These are phyloP conservation scores for Hyaena hyaena DNA, from an alignment of 2,113 vertebrate genomes.

Conservation along the genomic window DNA sequence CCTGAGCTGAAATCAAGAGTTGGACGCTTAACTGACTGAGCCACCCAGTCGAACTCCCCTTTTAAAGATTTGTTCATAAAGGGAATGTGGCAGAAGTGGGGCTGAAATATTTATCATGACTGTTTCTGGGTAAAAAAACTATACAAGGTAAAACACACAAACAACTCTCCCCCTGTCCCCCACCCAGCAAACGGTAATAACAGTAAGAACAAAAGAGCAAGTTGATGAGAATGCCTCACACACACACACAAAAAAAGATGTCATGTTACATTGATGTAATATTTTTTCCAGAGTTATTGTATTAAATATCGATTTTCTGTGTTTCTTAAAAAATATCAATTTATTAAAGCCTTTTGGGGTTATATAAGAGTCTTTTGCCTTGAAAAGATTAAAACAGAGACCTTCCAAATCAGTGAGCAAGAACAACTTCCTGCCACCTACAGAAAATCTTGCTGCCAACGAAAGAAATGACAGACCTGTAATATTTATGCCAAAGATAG, in stretches of 20 bases:
- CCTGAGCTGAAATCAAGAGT: too few species aligned
- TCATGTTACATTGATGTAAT: neutral
- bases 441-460: constrained; percentile 72
- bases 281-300: constrained; percentile 5
- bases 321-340: constrained; percentile 47
- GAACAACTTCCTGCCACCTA: constrained; percentile 67
- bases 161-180: fast-evolving
- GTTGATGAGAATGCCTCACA: neutral
- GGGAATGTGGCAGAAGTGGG: neutral
- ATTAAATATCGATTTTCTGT: constrained; percentile 48
- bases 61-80: neutral
- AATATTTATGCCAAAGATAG: constrained; percentile 76
- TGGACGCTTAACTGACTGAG: too few species aligned
- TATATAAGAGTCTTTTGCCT: constrained; percentile 60
- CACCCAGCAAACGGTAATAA: neutral
- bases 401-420: constrained; percentile 73
- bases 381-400: constrained; percentile 63
- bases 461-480: constrained; percentile 69
- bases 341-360: constrained; percentile 16
- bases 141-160: neutral
- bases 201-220: neutral
- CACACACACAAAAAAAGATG: too few species aligned
- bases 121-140: neutral
- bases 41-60: neutral
- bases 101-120: neutral